Evolutionary conservation across 1,140 invertebrate genomes (phyloP).

Genomic region (Helicoverpa zea): DNA sequence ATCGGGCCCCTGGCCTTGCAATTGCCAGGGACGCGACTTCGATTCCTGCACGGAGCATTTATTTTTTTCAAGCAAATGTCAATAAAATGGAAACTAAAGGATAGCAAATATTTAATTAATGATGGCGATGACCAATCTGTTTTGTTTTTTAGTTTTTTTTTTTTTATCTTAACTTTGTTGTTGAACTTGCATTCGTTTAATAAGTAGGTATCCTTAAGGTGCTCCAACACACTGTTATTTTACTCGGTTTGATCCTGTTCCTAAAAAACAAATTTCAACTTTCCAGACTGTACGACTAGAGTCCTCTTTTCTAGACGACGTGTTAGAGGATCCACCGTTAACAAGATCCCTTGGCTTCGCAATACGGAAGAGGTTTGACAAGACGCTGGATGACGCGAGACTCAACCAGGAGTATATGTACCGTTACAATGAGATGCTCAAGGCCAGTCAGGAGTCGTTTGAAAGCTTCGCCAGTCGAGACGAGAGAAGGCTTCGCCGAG

Average conservation of each 20-base stretch:
- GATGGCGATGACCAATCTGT: no score
- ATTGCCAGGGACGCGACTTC: no score
- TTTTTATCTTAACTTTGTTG: no score
- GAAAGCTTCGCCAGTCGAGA: constrained; percentile 50
- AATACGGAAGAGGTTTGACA: constrained; percentile 50
- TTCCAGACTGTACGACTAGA: constrained; percentile 1
- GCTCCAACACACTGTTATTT: no score
- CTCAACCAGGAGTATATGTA: constrained; percentile 62
- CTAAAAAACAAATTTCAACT: not conserved
- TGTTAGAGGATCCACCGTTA: constrained; percentile 57
- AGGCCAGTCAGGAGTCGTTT: constrained; percentile 58
- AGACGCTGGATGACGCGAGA: constrained; percentile 58
- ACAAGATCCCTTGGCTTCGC: constrained; percentile 67
- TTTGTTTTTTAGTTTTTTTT: no score
- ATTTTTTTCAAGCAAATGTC: no score
- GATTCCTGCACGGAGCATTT: no score
- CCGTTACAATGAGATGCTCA: constrained; percentile 70
- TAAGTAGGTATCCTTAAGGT: no score
- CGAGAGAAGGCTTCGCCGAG: constrained; percentile 43
- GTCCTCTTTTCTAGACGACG: not conserved
- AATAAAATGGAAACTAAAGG: no score
- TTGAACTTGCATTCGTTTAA: no score
- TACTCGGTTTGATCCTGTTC: not conserved
- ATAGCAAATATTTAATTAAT: no score
- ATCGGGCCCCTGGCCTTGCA: no score